These are phyloP conservation scores for Bombyx mori DNA, from an alignment of 1,140 invertebrate species.

Conservation along the genomic window DNA sequence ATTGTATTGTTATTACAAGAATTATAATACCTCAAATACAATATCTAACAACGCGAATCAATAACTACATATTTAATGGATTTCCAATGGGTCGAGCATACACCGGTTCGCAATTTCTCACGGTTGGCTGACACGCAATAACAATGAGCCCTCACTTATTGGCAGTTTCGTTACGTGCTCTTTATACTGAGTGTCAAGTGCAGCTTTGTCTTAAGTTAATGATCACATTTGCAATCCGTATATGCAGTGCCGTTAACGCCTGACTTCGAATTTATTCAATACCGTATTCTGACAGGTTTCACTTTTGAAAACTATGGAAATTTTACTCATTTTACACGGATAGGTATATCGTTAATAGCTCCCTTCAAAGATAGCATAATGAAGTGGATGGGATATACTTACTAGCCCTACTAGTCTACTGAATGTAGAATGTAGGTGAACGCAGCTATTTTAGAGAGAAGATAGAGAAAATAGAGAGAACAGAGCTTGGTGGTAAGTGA, in stretches of 20 bases:
- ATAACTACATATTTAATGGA: no score
- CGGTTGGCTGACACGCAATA: not conserved
- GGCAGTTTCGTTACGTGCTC: not conserved
- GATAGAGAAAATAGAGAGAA: not conserved
- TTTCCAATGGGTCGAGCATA: no score
- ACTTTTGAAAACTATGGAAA: no score
- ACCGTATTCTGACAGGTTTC: no score
- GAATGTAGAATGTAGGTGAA: not conserved
- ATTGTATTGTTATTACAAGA: no score
- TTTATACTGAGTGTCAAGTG: slow-evolving; percentile 8
- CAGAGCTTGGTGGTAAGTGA: not conserved
- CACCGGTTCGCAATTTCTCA: not conserved
- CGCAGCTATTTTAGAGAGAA: not conserved
- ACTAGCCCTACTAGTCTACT: not conserved
- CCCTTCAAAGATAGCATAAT: not conserved
- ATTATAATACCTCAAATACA: no score
- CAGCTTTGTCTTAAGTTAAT: not conserved
- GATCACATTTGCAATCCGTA: no score
- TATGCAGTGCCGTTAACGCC: no score
- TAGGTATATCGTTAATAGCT: no score
- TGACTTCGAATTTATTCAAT: no score
- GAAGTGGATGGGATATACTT: not conserved
- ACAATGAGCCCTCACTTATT: not conserved
- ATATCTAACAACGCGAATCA: no score
- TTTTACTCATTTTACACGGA: no score